Evolutionary conservation across 2,888 invertebrate genomes (phyloP).

Genomic region (Lochmaea capreae): DNA sequence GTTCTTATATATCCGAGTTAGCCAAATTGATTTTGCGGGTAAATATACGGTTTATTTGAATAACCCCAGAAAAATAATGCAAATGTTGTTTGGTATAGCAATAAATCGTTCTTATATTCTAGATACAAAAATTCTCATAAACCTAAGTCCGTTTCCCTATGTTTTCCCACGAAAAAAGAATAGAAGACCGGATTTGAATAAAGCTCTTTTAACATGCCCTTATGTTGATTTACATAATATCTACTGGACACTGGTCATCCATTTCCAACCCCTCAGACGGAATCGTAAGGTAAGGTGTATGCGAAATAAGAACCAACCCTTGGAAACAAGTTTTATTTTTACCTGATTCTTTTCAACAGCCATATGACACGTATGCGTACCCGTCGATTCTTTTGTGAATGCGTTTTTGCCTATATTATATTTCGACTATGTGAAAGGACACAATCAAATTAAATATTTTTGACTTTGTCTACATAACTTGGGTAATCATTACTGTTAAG

Average conservation of each 20-base stretch:
- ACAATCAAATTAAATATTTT: conserved; percentile 32
- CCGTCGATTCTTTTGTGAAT: conserved; percentile 28
- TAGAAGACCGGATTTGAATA: conserved; percentile 57
- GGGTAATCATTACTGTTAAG: conserved; percentile 17
- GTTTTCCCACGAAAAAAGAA: conserved; percentile 60
- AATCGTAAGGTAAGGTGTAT: conserved; percentile 49
- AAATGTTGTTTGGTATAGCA: conserved; percentile 53
- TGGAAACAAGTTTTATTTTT: conserved; percentile 50
- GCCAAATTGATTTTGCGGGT: conserved; percentile 47
- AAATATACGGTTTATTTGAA: conserved; percentile 48
- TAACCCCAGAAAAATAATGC: conserved; percentile 49
- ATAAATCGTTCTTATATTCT: conserved; percentile 51
- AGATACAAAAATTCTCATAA: conserved; percentile 43
- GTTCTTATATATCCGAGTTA: conserved; percentile 41
- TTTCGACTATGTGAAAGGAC: conserved; percentile 34
- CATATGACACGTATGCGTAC: conserved; percentile 32
- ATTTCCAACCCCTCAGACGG: conserved; percentile 51
- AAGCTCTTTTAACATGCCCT: conserved; percentile 56
- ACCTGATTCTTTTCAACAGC: conserved; percentile 45
- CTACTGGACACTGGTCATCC: conserved; percentile 62
- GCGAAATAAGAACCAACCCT: conserved; percentile 43
- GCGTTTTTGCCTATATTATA: conserved; percentile 31
- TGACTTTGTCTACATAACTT: conserved; percentile 28
- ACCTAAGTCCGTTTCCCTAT: conserved; percentile 45
- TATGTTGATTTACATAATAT: conserved; percentile 60